phyloP scores from a whole-genome alignment of 2,113 vertebrate genomes.

The Limanda limanda region DNA sequence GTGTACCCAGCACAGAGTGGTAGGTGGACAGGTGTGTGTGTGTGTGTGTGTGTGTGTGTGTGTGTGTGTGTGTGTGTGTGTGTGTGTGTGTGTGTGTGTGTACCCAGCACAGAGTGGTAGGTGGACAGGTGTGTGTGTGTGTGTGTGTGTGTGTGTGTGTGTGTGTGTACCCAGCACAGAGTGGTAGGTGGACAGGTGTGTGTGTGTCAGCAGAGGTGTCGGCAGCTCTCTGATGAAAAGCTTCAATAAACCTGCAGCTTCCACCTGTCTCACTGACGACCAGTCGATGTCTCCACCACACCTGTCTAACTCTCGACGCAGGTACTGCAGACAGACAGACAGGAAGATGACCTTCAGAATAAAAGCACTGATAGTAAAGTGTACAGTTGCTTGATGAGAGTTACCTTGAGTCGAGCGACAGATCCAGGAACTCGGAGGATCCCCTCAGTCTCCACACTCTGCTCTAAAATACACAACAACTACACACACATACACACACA shows the following conservation, averaged over 20 bases:
- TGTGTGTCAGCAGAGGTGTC: constrained; percentile 90
- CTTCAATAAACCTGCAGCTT: constrained; percentile 93
- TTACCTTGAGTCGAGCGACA: constrained; percentile 94
- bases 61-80: too few species aligned
- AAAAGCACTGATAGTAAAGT: not conserved
- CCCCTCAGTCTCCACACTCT: constrained; percentile 94
- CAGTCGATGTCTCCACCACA: constrained; percentile 91
- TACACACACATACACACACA: constrained; percentile 66
- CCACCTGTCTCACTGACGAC: constrained; percentile 92
- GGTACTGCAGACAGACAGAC: constrained; percentile 77
- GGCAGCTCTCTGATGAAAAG: constrained; percentile 96
- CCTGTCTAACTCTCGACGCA: constrained; percentile 91
- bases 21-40: too few species aligned
- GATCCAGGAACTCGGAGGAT: constrained; percentile 95
- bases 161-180: constrained; percentile 84
- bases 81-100: not conserved
- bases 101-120: too few species aligned
- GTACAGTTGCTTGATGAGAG: not conserved
- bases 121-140: constrained; percentile 15
- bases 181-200: constrained; percentile 89
- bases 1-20: too few species aligned
- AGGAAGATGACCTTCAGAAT: not conserved
- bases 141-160: constrained; percentile 81
- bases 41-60: too few species aligned
- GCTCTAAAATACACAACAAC: constrained; percentile 92